These are phyloP conservation scores for Mechanitis mazaeus DNA, from an alignment of 2,888 invertebrate genomes.

Conservation along the genomic window DNA sequence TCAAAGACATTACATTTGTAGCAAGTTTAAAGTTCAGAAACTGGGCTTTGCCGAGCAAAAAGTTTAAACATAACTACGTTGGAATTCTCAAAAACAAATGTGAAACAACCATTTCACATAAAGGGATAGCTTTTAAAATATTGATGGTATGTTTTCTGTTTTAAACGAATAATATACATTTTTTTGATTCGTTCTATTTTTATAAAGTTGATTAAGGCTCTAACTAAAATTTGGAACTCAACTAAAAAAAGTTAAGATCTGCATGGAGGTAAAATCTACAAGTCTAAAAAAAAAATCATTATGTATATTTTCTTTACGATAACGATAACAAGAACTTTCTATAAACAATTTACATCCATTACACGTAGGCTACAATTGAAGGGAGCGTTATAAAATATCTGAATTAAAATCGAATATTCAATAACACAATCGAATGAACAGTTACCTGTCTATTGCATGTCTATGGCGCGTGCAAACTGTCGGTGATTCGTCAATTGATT, in stretches of 20 bases:
- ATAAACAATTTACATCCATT: neutral
- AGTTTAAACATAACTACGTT: conserved; percentile 19
- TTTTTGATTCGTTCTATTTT: too few species aligned
- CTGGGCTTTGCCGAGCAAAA: conserved; percentile 15
- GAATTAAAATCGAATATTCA: conserved; percentile 19
- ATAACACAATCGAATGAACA: conserved; percentile 18
- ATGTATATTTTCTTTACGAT: too few species aligned
- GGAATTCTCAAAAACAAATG: conserved; percentile 23
- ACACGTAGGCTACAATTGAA: neutral
- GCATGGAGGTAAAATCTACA: too few species aligned
- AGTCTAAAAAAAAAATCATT: too few species aligned
- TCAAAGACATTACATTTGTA: conserved; percentile 24
- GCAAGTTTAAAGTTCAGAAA: conserved; percentile 22
- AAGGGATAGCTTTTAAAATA: neutral
- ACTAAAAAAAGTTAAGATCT: too few species aligned
- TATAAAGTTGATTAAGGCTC: too few species aligned
- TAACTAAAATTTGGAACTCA: too few species aligned
- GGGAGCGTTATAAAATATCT: conserved; percentile 6
- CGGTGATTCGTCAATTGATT: conserved; percentile 16
- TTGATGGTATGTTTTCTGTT: too few species aligned
- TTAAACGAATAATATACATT: too few species aligned
- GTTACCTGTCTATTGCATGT: conserved; percentile 24
- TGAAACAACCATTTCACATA: conserved; percentile 7
- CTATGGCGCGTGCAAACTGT: conserved; percentile 16
- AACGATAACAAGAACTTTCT: too few species aligned